A percentile compares a stretch with the other conserved stretches of the same genome.
Evolutionary conservation across 2,113 vertebrate species (phyloP).

Genomic region (Podarcis muralis): DNA sequence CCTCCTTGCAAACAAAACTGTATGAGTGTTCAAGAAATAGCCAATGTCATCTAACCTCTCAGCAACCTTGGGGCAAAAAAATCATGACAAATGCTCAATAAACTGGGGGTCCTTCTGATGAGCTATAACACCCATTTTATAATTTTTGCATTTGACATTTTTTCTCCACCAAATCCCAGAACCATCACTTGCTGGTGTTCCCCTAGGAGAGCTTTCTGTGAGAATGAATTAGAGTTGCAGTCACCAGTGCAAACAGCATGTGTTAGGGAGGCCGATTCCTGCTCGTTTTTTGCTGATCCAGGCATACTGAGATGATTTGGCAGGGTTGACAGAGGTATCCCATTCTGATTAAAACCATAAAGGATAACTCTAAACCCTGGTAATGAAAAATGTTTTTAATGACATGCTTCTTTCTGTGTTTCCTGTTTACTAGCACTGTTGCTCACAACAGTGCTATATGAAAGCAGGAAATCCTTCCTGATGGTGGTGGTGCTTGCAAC

Average conservation of each 20-base stretch:
- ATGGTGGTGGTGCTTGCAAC: background rate
- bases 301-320: background rate
- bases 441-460: background rate
- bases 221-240: background rate
- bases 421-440: background rate
- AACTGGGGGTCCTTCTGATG: too few relatives aligned
- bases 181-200: background rate
- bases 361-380: background rate
- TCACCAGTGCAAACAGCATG: background rate
- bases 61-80: too few relatives aligned
- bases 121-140: background rate
- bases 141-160: accelerated
- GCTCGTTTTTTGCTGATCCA: background rate
- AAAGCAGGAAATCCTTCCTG: background rate
- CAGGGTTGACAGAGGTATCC: background rate
- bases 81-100: too few relatives aligned
- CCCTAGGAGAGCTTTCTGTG: background rate
- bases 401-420: background rate
- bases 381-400: background rate
- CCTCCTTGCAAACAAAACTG: too few relatives aligned
- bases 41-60: too few relatives aligned
- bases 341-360: background rate
- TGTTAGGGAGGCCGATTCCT: background rate
- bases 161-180: background rate
- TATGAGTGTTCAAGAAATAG: too few relatives aligned